Evolutionary conservation across 2,888 invertebrate genomes (phyloP).

Genomic region (Acleris cristana): DNA sequence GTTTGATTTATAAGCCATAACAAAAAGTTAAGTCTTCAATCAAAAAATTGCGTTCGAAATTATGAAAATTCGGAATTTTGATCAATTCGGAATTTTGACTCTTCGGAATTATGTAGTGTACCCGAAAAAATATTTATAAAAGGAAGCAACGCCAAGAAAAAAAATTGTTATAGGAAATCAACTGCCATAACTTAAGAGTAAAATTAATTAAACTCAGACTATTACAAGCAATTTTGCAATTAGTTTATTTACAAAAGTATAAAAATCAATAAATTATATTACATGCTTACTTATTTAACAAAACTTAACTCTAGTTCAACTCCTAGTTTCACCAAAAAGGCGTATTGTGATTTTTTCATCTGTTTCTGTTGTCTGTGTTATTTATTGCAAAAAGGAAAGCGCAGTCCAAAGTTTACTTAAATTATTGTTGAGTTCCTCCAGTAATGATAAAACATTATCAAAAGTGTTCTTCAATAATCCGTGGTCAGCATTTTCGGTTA

Average conservation of each 20-base stretch:
- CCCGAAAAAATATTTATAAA: too few species aligned
- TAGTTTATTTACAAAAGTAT: conserved; percentile 29
- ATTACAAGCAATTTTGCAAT: not conserved
- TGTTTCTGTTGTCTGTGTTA: not conserved
- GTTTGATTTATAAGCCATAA: too few species aligned
- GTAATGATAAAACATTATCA: conserved; percentile 56
- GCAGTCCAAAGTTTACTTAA: conserved; percentile 67
- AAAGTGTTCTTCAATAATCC: conserved; percentile 64
- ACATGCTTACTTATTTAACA: not conserved
- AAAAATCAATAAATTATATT: conserved; percentile 12
- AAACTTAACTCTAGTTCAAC: not conserved
- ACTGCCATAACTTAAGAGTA: not conserved
- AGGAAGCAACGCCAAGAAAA: too few species aligned
- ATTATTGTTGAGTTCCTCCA: conserved; percentile 68
- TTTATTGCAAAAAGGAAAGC: conserved; percentile 62
- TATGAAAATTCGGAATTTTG: too few species aligned
- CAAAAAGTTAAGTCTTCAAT: too few species aligned
- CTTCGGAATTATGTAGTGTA: too few species aligned
- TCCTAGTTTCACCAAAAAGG: not conserved
- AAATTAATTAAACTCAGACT: not conserved
- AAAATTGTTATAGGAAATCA: too few species aligned
- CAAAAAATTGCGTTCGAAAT: too few species aligned
- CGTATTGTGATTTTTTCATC: not conserved
- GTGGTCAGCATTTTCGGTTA: conserved; percentile 53
- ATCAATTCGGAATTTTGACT: too few species aligned